These are phyloP conservation scores for Schmidtea mediterranea DNA, from an alignment of 1,140 invertebrate genomes.

Conservation along the genomic window DNA sequence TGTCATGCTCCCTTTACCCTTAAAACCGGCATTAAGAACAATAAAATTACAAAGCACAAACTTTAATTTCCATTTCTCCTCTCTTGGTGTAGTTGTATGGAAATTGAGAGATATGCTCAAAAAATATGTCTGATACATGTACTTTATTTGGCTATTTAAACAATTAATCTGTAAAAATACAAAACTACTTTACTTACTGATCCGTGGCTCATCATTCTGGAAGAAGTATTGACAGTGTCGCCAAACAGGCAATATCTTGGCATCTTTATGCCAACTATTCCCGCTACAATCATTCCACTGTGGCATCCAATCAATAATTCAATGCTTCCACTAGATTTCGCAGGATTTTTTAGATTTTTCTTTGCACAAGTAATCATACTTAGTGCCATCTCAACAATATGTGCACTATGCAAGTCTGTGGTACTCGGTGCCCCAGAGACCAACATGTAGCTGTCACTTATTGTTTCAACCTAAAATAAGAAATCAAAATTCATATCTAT, in stretches of 20 bases:
- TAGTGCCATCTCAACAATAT: conserved; percentile 22
- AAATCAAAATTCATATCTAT: neutral
- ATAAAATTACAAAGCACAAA: neutral
- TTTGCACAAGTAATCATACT: conserved; percentile 57
- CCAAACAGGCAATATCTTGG: conserved; percentile 4
- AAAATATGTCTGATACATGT: neutral
- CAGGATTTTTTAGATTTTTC: conserved; percentile 58
- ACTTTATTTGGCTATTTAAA: conserved; percentile 1
- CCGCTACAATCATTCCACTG: conserved; percentile 8
- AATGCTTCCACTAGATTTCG: conserved; percentile 61
- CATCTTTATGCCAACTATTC: conserved; percentile 3
- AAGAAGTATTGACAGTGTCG: neutral
- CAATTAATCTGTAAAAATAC: neutral
- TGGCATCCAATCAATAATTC: conserved; percentile 51
- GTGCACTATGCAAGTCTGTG: conserved; percentile 15
- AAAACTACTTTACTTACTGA: neutral
- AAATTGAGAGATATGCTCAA: neutral
- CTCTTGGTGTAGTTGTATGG: neutral
- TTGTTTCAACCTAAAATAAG: conserved; percentile 64
- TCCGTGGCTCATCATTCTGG: conserved; percentile 1
- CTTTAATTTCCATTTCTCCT: conserved; percentile 1
- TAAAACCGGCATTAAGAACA: too few species aligned
- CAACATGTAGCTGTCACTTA: conserved; percentile 96
- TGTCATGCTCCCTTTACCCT: too few species aligned
- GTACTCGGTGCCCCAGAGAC: conserved; percentile 58